Conservation (phyloP, 2,888 invertebrate species). For the Steromphala cineraria region DNA sequence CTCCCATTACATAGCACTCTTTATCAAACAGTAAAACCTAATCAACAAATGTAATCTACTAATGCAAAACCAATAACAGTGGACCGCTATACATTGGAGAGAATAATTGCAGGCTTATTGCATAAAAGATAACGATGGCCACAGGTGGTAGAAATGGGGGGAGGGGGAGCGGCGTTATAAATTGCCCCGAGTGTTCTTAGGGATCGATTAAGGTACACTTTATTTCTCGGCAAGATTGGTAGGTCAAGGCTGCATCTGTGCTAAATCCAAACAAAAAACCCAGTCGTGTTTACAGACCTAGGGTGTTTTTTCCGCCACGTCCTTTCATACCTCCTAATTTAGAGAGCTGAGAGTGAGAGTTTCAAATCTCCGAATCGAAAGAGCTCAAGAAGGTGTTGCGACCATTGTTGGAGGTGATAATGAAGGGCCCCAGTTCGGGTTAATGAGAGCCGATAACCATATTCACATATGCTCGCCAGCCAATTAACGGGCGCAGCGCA, state of each 20-base stretch:
- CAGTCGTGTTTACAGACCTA: not conserved
- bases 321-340: constrained; percentile 8
- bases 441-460: constrained; percentile 4
- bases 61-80: no score
- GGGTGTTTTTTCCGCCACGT: not conserved
- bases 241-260: not conserved
- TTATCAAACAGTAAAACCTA: no score
- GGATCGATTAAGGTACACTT: no score
- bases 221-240: no score
- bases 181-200: no score
- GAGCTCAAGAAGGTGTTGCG: not conserved
- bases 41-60: no score
- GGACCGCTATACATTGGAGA: no score
- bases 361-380: not conserved
- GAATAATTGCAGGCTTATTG: no score
- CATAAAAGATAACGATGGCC: no score
- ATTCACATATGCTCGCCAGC: not conserved
- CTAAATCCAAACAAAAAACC: not conserved
- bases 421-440: not conserved
- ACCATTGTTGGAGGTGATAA: not conserved
- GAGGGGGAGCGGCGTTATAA: no score
- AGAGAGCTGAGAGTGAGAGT: not conserved
- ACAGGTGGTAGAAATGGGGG: no score
- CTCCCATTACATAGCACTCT: no score
- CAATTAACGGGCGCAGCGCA: not conserved